Conservation (phyloP, 2,113 vertebrate species). For the Cepphus grylle region DNA sequence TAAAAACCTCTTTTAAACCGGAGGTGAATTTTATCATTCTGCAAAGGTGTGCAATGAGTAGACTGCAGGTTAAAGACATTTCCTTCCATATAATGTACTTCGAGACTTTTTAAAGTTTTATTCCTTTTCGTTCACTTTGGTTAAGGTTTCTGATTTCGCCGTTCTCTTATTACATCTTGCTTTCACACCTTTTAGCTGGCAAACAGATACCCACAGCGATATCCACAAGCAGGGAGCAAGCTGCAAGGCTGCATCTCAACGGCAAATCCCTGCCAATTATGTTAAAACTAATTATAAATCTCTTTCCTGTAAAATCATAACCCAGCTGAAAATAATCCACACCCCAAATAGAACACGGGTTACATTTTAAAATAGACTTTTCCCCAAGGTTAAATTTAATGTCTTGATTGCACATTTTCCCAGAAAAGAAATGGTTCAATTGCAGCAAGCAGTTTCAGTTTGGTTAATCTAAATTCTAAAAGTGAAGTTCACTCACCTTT, state of each 20-base stretch:
- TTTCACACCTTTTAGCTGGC: conserved; percentile 29
- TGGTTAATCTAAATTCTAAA: conserved; percentile 60
- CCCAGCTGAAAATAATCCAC: conserved; percentile 42
- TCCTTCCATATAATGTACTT: background rate
- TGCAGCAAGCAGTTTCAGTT: conserved; percentile 35
- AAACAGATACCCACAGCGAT: conserved; percentile 27
- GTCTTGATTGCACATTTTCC: conserved; percentile 25
- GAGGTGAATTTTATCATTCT: conserved; percentile 4
- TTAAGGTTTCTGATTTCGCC: conserved; percentile 1
- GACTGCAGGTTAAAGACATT: background rate
- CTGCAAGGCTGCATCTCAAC: background rate
- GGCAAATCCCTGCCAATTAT: conserved; percentile 56
- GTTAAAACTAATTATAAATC: conserved; percentile 56
- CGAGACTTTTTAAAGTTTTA: background rate
- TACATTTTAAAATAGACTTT: conserved; percentile 19
- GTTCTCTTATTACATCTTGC: conserved; percentile 1
- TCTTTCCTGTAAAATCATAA: conserved; percentile 44
- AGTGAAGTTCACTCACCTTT: conserved; percentile 38
- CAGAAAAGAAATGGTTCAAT: conserved; percentile 33
- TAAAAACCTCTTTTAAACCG: background rate
- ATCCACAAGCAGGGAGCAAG: conserved; percentile 23
- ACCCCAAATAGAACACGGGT: conserved; percentile 2
- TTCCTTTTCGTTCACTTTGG: background rate
- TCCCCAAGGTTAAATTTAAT: conserved; percentile 5
- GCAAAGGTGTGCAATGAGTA: background rate